Evolutionary conservation across 2,797 vertebrate species (phyloP), one percentile per base, ranked within the genome.

Genomic region (Enteromius radiatus): DNA sequence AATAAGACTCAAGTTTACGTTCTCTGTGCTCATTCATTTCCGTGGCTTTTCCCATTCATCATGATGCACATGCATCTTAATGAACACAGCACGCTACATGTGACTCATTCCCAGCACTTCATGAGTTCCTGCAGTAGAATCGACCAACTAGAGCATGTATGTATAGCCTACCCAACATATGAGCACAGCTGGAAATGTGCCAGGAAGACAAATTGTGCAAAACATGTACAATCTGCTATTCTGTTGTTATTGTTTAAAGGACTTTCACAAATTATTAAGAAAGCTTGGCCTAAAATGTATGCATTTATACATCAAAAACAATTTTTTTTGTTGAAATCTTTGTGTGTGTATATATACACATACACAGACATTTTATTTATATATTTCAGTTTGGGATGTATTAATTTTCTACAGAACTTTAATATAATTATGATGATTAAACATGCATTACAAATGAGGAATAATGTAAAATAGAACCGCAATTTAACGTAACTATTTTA

Each of bases 81-180:
- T 69, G 49, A 47, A 69, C 64, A 43, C 74, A 69, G 19, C 49
- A 3, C 23, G 38, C 64, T 56, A n/a, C 81, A 83, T 7, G 64
- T 61, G 52, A 77, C 15, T 56, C 52, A 61, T 69, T 61, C 74
- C 26, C 65, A 11, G 36, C 56, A 33, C 36, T 71, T 71, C 67
- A 31, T 23, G 3, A 33, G 54, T 59, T 79, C 83, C 80, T 54
- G 74, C 76, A 71, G 74, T 41, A 75, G 41, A 31, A 67, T 73
- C 80, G 52, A 82, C n/a, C 79, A 73, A 73, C 84, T 82, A 43
- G 52, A 78, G 68, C 33, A 56, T 73, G 70, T 26, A 56, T 69
- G 49, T 70, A 63, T 17, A 52, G 43, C 15, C 21, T 33, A 71
- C 7, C 4, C 59, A 3, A 75, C 69, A 65, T 64, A 73, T 33